Base-by-base conservation (phyloP, 2,888 invertebrate species). In the Lamellibrachia satsuma region DNA sequence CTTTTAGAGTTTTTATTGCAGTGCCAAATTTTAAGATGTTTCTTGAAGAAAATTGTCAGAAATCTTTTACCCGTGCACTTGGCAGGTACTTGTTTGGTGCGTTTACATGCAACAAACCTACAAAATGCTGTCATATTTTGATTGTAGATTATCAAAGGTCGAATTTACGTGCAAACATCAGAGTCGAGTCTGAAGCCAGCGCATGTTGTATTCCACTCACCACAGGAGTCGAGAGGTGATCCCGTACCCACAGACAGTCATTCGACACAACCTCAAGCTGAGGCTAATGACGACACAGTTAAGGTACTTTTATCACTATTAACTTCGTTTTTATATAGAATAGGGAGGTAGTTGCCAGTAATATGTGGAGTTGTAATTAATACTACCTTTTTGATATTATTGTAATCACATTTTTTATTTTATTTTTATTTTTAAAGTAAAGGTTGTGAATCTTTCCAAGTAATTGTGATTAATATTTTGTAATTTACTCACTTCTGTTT, bases 141-240 rank as follows among this genome's bases (percentile, higher is more conserved):
- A 39, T 9, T 91, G 55, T 92, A 93, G 93, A 92, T 93, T 52
- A 93, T 92, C 90, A 92, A 92, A 91, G 93, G 93, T 51, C 90
- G 92, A 60, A 60, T 93, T 57, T 93, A 93, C 92, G 90, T 93
- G 52, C 93, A 93, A 90, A 92, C 92, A 7, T 91, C 91, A 60
- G 93, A 93, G 90, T 93, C 92, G 90, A 90, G 52, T 60, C 55
- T 93, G 52, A 90, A 91, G 15, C 92, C 93, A 22, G 90, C 92
- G 6, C 90, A 75, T 39, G 92, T 92, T 9, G 75, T 91, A 11
- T 93, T 60, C 90, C 51, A 92, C n/a, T 90, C 52, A 39, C 22
- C 39, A 9, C 52, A n/a, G 52, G 52, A 52, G 4, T 52, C 52
- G 15, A n/a, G 22, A 8, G 60, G 55, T 75, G 75, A 75, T 75